These are phyloP conservation scores for Scaptomyza parva DNA, from an alignment of 2,888 invertebrate species.

Conservation along the genomic window DNA sequence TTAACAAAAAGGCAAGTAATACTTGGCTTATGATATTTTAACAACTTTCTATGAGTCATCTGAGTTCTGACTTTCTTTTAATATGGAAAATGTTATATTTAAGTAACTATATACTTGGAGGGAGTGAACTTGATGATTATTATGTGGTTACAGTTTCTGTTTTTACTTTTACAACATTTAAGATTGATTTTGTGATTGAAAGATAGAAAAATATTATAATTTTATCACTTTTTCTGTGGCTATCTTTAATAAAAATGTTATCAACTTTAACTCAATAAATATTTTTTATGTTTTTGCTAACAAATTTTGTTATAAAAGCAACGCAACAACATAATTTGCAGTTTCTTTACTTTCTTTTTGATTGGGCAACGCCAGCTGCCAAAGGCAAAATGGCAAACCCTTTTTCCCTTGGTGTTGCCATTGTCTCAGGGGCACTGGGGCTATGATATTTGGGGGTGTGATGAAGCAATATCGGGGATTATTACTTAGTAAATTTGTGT, in stretches of 20 bases:
- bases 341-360: constrained; percentile 28
- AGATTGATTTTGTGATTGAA: neutral
- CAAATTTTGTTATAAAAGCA: constrained; percentile 35
- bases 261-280: constrained; percentile 17
- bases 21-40: neutral
- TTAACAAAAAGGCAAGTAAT: constrained; percentile 1
- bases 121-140: too few species aligned
- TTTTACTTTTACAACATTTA: neutral
- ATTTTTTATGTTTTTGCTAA: constrained; percentile 17
- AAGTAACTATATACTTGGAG: too few species aligned
- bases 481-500: constrained; percentile 66
- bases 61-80: neutral
- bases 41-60: neutral
- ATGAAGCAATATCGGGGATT: constrained; percentile 21
- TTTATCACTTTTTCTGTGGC: too few species aligned
- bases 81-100: neutral
- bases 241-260: neutral
- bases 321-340: constrained; percentile 44
- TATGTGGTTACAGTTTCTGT: neutral
- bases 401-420: constrained; percentile 9
- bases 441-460: neutral
- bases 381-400: constrained; percentile 5
- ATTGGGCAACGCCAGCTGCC: constrained; percentile 16
- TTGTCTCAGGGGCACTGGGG: constrained; percentile 12
- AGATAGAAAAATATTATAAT: too few species aligned